A percentile compares a stretch with the other conserved stretches of the same genome.
These are phyloP conservation scores for Bombus sibiricus DNA, from an alignment of 1,140 invertebrate genomes.

Conservation along the genomic window DNA sequence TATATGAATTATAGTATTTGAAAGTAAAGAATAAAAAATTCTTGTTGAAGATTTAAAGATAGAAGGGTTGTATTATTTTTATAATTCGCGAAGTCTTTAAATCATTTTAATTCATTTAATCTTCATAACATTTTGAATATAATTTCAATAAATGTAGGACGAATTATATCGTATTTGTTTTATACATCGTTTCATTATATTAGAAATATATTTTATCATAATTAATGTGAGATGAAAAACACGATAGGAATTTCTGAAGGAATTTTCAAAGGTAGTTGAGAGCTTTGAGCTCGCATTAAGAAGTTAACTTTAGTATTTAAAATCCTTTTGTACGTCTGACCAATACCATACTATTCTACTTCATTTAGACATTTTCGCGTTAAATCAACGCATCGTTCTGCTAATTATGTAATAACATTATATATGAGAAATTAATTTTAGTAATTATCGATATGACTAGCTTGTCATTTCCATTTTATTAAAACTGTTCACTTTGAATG, in stretches of 20 bases:
- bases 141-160: no score
- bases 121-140: no score
- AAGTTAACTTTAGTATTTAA: background rate
- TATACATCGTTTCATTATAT: no score
- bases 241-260: background rate
- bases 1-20: no score
- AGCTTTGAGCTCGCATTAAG: background rate
- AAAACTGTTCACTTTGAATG: background rate
- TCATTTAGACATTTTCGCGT: background rate
- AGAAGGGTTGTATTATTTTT: no score
- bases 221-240: background rate
- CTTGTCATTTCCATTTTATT: background rate
- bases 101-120: no score
- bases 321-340: background rate
- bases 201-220: no score
- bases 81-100: no score
- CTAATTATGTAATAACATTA: background rate
- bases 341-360: background rate
- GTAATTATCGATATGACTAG: background rate
- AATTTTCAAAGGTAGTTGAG: background rate
- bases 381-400: background rate
- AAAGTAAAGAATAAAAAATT: background rate
- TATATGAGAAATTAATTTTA: background rate
- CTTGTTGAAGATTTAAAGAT: background rate
- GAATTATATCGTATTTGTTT: no score